Conservation (phyloP, 2,797 vertebrate genomes). For the Typhlichthys eigenmanni region DNA sequence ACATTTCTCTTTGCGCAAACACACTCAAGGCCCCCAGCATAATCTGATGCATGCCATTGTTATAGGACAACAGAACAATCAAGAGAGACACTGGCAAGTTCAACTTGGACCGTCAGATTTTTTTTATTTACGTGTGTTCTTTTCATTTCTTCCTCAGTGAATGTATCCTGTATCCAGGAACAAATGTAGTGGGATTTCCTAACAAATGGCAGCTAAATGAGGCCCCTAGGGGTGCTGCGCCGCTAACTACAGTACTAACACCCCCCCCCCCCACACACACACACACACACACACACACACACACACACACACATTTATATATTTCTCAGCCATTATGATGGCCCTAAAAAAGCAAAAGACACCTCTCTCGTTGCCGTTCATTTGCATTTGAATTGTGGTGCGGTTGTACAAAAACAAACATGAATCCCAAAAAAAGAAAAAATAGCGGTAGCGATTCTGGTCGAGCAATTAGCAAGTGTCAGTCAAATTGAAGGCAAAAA, state of each 20-base stretch:
- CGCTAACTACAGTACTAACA: slow-evolving; percentile 57
- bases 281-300: not conserved
- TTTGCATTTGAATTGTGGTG: slow-evolving; percentile 80
- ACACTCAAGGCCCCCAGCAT: slow-evolving; percentile 48
- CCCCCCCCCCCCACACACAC: too few relatives aligned
- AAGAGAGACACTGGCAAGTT: slow-evolving; percentile 55
- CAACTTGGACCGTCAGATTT: slow-evolving; percentile 60
- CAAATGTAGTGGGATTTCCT: slow-evolving; percentile 77
- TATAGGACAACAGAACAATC: slow-evolving; percentile 51
- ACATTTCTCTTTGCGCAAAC: not conserved
- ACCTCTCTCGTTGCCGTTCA: slow-evolving; percentile 69
- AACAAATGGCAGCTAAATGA: slow-evolving; percentile 82
- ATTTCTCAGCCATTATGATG: slow-evolving; percentile 74
- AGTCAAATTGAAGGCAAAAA: slow-evolving; percentile 70
- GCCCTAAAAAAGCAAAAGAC: slow-evolving; percentile 76
- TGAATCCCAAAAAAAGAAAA: slow-evolving; percentile 66
- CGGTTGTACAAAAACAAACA: slow-evolving; percentile 73
- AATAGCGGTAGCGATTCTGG: slow-evolving; percentile 57
- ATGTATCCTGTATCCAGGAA: slow-evolving; percentile 69
- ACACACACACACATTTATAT: slow-evolving; percentile 28
- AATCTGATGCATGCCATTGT: slow-evolving; percentile 56
- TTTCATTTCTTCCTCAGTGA: slow-evolving; percentile 60
- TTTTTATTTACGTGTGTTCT: slow-evolving; percentile 49
- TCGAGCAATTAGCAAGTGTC: slow-evolving; percentile 77
- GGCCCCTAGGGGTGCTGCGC: slow-evolving; percentile 72